These are phyloP conservation scores for Heliothis peltigera DNA, from an alignment of 2,888 invertebrate genomes.

Conservation along the genomic window DNA sequence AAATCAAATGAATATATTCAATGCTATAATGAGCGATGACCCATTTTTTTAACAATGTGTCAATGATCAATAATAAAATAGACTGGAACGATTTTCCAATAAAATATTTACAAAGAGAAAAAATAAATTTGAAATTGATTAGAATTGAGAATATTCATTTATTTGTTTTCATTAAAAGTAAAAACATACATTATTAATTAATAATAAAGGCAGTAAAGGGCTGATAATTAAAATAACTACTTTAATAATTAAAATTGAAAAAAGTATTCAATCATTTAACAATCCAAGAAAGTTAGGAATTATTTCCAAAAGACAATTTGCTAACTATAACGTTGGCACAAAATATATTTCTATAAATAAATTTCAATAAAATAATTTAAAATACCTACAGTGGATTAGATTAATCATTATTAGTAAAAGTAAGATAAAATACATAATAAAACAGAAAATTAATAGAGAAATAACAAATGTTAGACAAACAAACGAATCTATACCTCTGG, in stretches of 20 bases:
- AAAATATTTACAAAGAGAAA: background rate
- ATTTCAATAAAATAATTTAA: background rate
- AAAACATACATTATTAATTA: slow-evolving; percentile 6
- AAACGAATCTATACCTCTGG: slow-evolving; percentile 73
- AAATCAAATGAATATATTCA: slow-evolving; percentile 40
- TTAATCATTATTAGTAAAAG: background rate
- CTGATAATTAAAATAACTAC: background rate
- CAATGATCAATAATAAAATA: background rate
- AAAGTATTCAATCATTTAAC: background rate
- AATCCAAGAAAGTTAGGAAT: background rate
- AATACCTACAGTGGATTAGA: background rate
- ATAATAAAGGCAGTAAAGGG: slow-evolving; percentile 30
- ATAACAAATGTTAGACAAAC: background rate
- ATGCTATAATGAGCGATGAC: slow-evolving; percentile 1
- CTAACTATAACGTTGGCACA: background rate
- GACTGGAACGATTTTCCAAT: background rate
- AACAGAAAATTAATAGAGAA: background rate
- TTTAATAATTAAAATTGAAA: background rate
- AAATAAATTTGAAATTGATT: slow-evolving; percentile 26
- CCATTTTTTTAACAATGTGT: background rate
- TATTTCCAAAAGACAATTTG: background rate
- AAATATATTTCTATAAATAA: background rate
- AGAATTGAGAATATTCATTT: slow-evolving; percentile 36
- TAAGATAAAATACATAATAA: background rate
- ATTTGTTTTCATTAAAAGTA: slow-evolving; percentile 29